phyloP scores from a whole-genome alignment of 2,113 vertebrate species.

The Petaurus breviceps region DNA sequence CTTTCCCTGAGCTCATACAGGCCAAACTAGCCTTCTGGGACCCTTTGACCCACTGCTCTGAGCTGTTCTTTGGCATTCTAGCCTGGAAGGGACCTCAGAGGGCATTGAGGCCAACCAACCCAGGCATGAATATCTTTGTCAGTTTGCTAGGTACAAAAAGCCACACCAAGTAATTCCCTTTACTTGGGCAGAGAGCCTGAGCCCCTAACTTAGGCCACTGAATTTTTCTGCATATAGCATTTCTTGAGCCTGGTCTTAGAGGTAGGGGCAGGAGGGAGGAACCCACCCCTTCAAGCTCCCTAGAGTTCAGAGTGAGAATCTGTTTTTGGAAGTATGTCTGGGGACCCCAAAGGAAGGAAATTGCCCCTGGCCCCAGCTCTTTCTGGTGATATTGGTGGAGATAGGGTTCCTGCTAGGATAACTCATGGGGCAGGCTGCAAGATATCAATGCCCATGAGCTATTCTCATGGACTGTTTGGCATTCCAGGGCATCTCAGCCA shows the following conservation, averaged over 20 bases:
- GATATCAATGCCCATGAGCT: slow-evolving; percentile 57
- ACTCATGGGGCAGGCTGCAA: slow-evolving; percentile 48
- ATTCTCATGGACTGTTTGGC: slow-evolving; percentile 62
- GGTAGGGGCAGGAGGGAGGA: not conserved
- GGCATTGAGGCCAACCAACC: too few relatives aligned
- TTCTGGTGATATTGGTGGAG: slow-evolving; percentile 68
- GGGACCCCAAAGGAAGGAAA: not conserved
- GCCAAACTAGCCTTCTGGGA: not conserved
- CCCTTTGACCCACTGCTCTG: not conserved
- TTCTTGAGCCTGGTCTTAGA: not conserved
- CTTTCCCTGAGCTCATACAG: not conserved
- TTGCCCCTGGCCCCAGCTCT: not conserved
- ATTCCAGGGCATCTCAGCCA: slow-evolving; percentile 45
- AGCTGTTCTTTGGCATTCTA: not conserved
- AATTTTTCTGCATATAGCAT: not conserved
- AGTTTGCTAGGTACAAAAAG: not conserved
- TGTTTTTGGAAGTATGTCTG: not conserved
- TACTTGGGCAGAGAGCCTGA: not conserved
- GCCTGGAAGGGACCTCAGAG: not conserved
- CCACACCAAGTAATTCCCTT: not conserved
- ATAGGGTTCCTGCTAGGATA: slow-evolving; percentile 34
- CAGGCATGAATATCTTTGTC: not conserved
- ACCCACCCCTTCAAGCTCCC: not conserved
- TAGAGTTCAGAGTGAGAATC: not conserved
- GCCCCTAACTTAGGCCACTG: not conserved